Conservation (phyloP, 2,113 vertebrate genomes). For the Centrocercus urophasianus region DNA sequence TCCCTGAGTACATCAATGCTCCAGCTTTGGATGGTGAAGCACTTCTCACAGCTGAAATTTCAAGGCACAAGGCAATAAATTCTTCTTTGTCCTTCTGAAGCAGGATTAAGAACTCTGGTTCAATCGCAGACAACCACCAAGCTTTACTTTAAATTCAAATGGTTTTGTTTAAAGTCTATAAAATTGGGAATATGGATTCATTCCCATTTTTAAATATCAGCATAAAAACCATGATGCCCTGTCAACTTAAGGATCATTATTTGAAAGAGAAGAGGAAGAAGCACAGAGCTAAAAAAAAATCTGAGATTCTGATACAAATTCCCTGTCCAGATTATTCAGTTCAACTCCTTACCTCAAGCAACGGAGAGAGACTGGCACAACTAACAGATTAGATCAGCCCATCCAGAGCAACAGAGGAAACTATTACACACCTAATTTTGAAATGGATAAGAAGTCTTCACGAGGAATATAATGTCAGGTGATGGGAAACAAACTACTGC, state of each 20-base stretch:
- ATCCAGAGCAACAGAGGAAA: neutral
- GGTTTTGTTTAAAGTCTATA: neutral
- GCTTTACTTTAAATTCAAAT: neutral
- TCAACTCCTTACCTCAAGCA: neutral
- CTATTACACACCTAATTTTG: neutral
- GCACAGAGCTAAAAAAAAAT: neutral
- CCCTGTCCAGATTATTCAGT: neutral
- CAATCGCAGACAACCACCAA: neutral
- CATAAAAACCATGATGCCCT: accelerated
- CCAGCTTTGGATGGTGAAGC: neutral
- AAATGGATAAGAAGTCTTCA: neutral
- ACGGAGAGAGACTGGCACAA: neutral
- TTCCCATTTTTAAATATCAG: neutral
- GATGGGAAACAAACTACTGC: neutral
- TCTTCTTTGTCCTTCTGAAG: neutral
- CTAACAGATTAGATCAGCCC: neutral
- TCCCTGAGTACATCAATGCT: neutral
- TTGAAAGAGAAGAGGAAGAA: neutral
- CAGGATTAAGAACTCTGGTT: neutral
- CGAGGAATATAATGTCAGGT: neutral
- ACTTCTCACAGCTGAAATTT: neutral
- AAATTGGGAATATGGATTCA: neutral
- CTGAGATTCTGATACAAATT: neutral
- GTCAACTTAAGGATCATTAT: neutral
- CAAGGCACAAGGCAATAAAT: neutral